Evolutionary conservation across 2,888 invertebrate genomes (phyloP).

Genomic region (Bellardia bayeri): DNA sequence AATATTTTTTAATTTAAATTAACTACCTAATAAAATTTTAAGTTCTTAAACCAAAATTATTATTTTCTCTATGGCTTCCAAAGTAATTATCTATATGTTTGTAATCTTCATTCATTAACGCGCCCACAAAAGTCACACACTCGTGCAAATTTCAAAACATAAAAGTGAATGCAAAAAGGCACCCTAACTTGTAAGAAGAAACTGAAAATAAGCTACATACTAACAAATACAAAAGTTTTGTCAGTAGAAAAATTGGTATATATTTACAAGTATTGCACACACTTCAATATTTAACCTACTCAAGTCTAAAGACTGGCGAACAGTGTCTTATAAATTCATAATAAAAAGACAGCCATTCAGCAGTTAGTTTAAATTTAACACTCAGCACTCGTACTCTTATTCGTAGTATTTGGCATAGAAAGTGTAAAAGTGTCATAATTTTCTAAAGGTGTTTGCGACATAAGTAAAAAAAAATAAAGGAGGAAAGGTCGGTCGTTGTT

Average conservation of each 20-base stretch:
- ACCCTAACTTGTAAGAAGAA: background rate
- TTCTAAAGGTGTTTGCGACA: slow-evolving; percentile 25
- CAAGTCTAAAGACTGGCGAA: background rate
- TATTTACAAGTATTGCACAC: background rate
- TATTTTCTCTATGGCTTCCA: background rate
- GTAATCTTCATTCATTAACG: slow-evolving; percentile 16
- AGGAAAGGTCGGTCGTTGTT: slow-evolving; percentile 38
- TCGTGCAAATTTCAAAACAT: slow-evolving; percentile 4
- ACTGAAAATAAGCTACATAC: background rate
- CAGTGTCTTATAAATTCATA: background rate
- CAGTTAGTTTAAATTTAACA: background rate
- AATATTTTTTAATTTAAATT: background rate
- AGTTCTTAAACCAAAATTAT: background rate
- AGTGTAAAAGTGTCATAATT: slow-evolving; percentile 34
- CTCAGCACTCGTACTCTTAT: background rate
- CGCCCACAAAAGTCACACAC: slow-evolving; percentile 22
- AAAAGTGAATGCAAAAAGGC: slow-evolving; percentile 24
- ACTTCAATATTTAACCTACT: slow-evolving; percentile 39
- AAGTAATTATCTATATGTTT: slow-evolving; percentile 9
- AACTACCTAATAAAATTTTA: background rate
- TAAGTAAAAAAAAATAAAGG: background rate
- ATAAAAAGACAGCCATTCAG: background rate
- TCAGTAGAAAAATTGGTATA: background rate
- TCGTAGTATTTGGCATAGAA: slow-evolving; percentile 37
- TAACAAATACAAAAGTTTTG: background rate